Conservation (phyloP, 2,113 vertebrate genomes). For the Protobothrops flavoviridis region DNA sequence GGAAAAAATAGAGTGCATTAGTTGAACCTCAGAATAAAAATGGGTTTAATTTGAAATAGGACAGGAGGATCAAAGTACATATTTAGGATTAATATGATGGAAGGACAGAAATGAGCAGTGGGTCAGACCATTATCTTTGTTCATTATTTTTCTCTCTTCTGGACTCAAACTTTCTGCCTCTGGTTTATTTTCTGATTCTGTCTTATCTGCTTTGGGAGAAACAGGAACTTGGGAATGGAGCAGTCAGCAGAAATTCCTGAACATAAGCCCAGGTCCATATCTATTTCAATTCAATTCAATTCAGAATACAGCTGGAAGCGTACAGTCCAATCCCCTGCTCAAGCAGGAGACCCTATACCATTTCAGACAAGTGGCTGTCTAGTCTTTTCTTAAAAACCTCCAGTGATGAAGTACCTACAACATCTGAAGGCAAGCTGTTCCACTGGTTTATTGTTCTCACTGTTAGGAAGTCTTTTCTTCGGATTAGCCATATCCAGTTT, state of each 20-base stretch:
- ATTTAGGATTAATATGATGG: not conserved
- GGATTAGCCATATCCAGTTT: not conserved
- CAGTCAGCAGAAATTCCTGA: not conserved
- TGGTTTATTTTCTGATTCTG: not conserved
- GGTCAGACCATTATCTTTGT: not conserved
- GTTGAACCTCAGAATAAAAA: conserved; percentile 11
- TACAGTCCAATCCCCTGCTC: not conserved
- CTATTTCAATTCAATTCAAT: not conserved
- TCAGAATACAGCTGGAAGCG: not conserved
- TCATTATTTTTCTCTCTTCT: not conserved
- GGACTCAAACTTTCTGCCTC: not conserved
- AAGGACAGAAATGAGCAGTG: not conserved
- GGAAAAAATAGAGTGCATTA: conserved; percentile 17
- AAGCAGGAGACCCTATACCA: not conserved
- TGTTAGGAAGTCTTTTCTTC: not conserved
- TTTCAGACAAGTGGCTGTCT: not conserved
- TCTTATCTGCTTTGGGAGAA: not conserved
- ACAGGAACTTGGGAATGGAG: not conserved
- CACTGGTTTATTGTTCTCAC: not conserved
- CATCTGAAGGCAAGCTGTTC: not conserved
- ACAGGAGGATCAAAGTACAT: not conserved
- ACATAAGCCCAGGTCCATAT: not conserved
- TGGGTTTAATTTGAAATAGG: conserved; percentile 41
- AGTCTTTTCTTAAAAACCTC: not conserved
- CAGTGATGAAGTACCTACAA: not conserved